These are phyloP conservation scores for Volucella bombylans DNA, from an alignment of 2,888 invertebrate species.

Conservation along the genomic window DNA sequence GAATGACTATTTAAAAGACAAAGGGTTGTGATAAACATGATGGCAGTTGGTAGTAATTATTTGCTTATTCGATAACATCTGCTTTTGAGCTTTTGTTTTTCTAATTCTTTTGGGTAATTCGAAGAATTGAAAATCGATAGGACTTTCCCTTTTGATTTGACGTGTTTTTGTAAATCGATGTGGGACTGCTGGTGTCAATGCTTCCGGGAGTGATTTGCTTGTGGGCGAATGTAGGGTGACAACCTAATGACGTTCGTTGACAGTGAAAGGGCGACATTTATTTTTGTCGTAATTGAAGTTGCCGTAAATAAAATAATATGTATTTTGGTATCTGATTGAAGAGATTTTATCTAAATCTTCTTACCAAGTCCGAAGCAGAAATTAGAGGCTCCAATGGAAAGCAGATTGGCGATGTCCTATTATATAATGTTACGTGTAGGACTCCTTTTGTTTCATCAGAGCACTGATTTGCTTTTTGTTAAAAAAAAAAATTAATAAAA, in stretches of 20 bases:
- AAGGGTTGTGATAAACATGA: slow-evolving; percentile 58
- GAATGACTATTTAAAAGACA: slow-evolving; percentile 1
- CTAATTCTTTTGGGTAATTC: slow-evolving; percentile 37
- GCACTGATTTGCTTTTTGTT: no score
- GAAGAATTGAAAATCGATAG: slow-evolving; percentile 45
- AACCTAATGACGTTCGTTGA: slow-evolving; percentile 38
- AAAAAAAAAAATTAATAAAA: no score
- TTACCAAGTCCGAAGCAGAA: slow-evolving; percentile 10
- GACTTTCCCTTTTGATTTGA: slow-evolving; percentile 67
- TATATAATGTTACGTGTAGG: not conserved
- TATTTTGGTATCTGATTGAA: slow-evolving; percentile 43
- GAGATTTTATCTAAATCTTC: slow-evolving; percentile 60
- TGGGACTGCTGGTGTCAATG: slow-evolving; percentile 21
- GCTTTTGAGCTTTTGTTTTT: slow-evolving; percentile 22
- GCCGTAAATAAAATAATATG: slow-evolving; percentile 30
- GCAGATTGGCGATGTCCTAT: not conserved
- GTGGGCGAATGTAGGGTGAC: slow-evolving; percentile 22
- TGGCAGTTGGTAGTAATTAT: slow-evolving; percentile 60
- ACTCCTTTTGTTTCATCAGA: no score
- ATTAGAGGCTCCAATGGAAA: slow-evolving; percentile 16
- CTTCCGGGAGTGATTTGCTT: slow-evolving; percentile 55
- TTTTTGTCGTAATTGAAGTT: slow-evolving; percentile 17
- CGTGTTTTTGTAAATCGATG: slow-evolving; percentile 15
- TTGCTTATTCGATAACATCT: slow-evolving; percentile 61
- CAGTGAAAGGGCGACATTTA: slow-evolving; percentile 68